Base-by-base conservation (phyloP, 2,113 vertebrate species). In the Myrmecobius fasciatus region DNA sequence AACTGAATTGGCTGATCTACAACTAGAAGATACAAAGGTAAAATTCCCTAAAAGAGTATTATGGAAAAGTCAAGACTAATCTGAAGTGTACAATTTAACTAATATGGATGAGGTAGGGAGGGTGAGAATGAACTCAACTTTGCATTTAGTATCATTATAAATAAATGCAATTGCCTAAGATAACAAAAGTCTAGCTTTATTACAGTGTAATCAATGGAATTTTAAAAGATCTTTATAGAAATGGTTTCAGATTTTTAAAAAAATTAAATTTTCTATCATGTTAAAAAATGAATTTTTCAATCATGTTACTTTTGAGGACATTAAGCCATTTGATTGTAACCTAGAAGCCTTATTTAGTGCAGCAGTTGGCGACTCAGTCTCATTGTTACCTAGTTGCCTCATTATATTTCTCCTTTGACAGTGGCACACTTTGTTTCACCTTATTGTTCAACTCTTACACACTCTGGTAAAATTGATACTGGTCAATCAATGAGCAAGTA, bases 351-450 rank as follows among this genome's bases (percentile, higher is more conserved):
- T 51, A 10, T 51, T 51, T 51, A 51, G 49, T 51, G 49, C 49
- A 51, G 49, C 11, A 51, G 49, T 51, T 51, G 49, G 49, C 9
- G 9, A 51, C 8, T 51, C 49, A 11, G 49, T 51, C 49, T 51
- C 49, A 51, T 51, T 51, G 95, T 96, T 93, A 83, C 25, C 92
- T 93, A 93, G 46, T 52, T 94, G 94, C 91, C 46, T 91, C 91
- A 93, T 0, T 52, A 54, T 1, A 91, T 17, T 93, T 36, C 90
- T 93, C 88, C 47, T 95, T 97, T 96, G 91, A 95, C 36, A 96
- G 49, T 31, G 51, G 52, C 95, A 98, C 92, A 93, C 75, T 90
- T 97, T 94, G 8, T 95, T 97, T 96, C 95, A 95, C 89, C 94
- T 93, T 96, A 52, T 94, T 95, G 67, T 91, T 92, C 95, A 97